phyloP scores from a whole-genome alignment of 2,113 vertebrate genomes.

The Lepisosteus osseus region DNA sequence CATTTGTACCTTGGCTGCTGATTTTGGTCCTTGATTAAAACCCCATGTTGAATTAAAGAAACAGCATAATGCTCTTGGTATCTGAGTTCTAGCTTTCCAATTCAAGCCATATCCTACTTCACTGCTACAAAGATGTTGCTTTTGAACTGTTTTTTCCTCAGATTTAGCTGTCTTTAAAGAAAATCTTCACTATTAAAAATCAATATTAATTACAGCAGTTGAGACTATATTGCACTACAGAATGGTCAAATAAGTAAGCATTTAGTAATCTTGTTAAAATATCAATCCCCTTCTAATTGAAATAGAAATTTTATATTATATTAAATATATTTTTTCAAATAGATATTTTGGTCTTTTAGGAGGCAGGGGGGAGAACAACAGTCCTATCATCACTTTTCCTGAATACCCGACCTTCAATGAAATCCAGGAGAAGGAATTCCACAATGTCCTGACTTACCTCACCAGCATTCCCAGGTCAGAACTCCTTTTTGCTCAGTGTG shows the following conservation, averaged over 20 bases:
- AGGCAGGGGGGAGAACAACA: conserved; percentile 85
- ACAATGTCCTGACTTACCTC: conserved; percentile 91
- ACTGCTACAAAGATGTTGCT: no score
- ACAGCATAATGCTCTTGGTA: no score
- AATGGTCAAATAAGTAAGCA: no score
- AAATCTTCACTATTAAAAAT: background rate
- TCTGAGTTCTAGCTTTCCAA: no score
- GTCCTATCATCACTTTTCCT: conserved; percentile 93
- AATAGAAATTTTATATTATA: background rate
- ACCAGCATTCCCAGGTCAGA: conserved; percentile 89
- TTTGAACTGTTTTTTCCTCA: no score
- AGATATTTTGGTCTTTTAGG: conserved; percentile 56
- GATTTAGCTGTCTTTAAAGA: background rate
- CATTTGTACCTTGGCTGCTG: no score
- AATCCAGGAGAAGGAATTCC: conserved; percentile 87
- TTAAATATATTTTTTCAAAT: background rate
- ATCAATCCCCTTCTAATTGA: background rate
- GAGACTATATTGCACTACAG: background rate
- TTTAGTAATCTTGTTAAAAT: background rate
- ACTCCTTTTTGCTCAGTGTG: background rate
- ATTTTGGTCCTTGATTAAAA: no score
- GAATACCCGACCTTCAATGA: conserved; percentile 89
- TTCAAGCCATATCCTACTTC: no score
- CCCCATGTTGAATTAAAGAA: no score
- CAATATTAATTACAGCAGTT: background rate